phyloP scores from a whole-genome alignment of 30 jellyfish, hydroid and myxozoan genomes.

The Aurelia aurita region DNA sequence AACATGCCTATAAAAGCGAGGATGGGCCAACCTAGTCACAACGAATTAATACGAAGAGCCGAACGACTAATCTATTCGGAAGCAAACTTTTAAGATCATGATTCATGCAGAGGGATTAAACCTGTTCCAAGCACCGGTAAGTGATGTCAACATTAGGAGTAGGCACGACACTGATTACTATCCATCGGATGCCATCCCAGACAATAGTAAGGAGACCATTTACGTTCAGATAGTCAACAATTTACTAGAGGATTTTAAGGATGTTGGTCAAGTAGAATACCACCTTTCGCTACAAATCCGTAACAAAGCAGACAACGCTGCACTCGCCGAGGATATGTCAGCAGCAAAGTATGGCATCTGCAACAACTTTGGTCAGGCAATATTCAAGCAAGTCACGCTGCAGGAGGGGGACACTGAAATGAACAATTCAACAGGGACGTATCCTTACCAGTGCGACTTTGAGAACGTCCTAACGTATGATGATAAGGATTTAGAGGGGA shows the following conservation, averaged over 20 bases:
- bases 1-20: no score
- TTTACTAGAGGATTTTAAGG: background rate
- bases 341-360: background rate
- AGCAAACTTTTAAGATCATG: background rate
- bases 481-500: conserved; percentile 4
- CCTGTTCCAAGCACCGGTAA: background rate
- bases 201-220: conserved; percentile 1
- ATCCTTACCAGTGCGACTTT: conserved; percentile 3
- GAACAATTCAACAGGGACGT: conserved; percentile 1
- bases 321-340: no score
- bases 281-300: background rate
- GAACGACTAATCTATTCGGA: background rate
- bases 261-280: background rate
- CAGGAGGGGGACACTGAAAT: conserved; percentile 7
- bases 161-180: conserved; percentile 1
- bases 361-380: background rate
- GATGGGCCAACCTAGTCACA: background rate
- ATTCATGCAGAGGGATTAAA: background rate
- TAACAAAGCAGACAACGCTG: no score
- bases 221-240: background rate
- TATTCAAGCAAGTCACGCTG: conserved; percentile 1
- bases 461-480: background rate
- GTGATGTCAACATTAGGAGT: background rate
- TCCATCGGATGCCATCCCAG: conserved; percentile 3
- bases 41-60: background rate